These are phyloP conservation scores for Zaprionus ornatus DNA, from an alignment of 1,140 invertebrate genomes.

Conservation along the genomic window DNA sequence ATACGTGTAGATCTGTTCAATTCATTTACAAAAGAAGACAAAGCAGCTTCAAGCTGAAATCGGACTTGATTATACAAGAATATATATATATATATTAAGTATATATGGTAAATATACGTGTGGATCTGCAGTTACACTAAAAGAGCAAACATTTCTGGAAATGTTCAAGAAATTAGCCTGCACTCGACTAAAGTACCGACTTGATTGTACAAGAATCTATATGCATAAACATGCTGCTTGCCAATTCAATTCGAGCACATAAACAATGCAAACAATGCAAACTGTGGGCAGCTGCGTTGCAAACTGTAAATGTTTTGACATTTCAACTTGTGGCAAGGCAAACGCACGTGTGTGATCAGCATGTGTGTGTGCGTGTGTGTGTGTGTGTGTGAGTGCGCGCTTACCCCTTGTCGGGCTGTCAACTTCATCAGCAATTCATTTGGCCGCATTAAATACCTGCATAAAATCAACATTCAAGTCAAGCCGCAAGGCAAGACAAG, in stretches of 20 bases:
- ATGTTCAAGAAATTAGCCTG: neutral
- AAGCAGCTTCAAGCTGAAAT: no score
- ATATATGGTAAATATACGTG: neutral
- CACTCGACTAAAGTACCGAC: neutral
- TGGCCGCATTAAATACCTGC: conserved; percentile 62
- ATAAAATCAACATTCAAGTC: conserved; percentile 59
- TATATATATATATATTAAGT: neutral
- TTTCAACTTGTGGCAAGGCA: conserved; percentile 52
- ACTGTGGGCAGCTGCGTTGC: conserved; percentile 42
- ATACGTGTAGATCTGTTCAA: neutral
- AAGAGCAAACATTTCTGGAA: neutral
- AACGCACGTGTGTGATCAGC: conserved; percentile 29
- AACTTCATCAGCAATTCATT: conserved; percentile 55
- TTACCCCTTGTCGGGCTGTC: conserved; percentile 15
- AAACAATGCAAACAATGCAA: conserved; percentile 40
- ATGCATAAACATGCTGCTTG: neutral
- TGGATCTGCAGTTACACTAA: neutral
- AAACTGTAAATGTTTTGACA: conserved; percentile 58
- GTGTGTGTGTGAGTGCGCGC: conserved; percentile 15
- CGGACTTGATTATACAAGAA: neutral
- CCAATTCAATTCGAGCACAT: neutral
- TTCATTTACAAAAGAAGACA: no score
- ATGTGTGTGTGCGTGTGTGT: conserved; percentile 1
- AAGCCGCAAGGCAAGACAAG: conserved; percentile 19
- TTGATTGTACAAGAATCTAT: neutral